Evolutionary conservation across 1,140 invertebrate species (phyloP), one percentile per base, ranked within the genome.

Genomic region (Diuraphis noxia): DNA sequence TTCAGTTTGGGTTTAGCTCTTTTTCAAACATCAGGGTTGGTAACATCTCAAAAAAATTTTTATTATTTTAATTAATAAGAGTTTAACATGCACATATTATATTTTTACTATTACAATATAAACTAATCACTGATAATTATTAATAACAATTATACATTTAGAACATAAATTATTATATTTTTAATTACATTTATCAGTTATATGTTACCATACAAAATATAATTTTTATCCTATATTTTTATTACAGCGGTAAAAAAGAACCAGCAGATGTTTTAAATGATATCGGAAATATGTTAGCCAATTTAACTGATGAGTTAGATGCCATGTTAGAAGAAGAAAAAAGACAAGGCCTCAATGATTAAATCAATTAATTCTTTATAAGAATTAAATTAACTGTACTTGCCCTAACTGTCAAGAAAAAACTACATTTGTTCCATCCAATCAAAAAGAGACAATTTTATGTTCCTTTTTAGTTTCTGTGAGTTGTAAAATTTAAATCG

Each of bases 281-380:
- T 94, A 99, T 99, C 93, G 98, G 98, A 23, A 98, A 98, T 94
- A 99, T 99, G 98, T 94, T 99, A 92, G 97, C 98, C 88, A 98
- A 98, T 94, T 95, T 99, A 25, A 98, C 98, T 1, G 97, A 98
- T 93, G 98, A 99, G 94, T 94, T 99, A 87, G 98, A 98, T 94
- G 98, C 98, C 92, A 98, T 99, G 97, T 94, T 99, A 92, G 97
- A 98, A 94, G 97, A 98, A 94, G 97, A 98, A 93, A 97, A 97
- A 94, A 95, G 97, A 88, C 96, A 97, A 94, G 96, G 96, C 82
- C 95, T 97, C 92, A 96, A 95, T 91, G 95, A 95, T 93, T 91
- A 79, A 49, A 91, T 46, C 0, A 95, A 94, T 93, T 93, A 34
- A n/a, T 92, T 92, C 2, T 84, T 79, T 13, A 5, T 91, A 49